Evolutionary conservation across 92 coral and sea anemone genomes (phyloP).

Genomic region (Epizoanthus illoricatus): DNA sequence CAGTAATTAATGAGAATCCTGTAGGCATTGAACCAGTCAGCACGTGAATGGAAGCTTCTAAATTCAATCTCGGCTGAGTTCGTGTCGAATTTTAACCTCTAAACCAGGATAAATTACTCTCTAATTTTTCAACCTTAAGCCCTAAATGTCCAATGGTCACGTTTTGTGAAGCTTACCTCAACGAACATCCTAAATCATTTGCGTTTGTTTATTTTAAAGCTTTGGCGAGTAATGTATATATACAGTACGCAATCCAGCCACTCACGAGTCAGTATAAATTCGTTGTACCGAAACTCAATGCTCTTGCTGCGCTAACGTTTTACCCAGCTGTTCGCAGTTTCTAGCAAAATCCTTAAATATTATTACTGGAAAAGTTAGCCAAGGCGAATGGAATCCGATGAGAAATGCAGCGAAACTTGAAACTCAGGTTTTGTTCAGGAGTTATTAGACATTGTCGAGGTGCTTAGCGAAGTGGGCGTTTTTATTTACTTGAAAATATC

Average conservation of each 20-base stretch:
- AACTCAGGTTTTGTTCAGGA: neutral
- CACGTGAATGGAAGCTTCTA: neutral
- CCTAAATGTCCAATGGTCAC: too few relatives aligned
- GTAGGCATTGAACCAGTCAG: neutral
- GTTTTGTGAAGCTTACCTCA: too few relatives aligned
- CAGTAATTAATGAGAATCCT: neutral
- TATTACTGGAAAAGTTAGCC: neutral
- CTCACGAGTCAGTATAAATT: neutral
- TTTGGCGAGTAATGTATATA: too few relatives aligned
- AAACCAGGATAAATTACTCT: neutral
- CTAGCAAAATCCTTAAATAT: neutral
- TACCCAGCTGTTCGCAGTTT: neutral
- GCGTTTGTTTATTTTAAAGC: too few relatives aligned
- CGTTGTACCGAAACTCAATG: neutral
- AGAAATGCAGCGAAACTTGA: neutral
- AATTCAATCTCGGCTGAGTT: neutral
- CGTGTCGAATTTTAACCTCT: neutral
- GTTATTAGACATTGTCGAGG: neutral
- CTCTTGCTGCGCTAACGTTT: neutral
- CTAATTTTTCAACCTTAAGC: neutral
- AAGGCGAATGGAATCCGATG: neutral
- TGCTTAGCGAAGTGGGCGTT: conserved; percentile 1
- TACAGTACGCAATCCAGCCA: neutral
- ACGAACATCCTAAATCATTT: too few relatives aligned
- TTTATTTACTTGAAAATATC: neutral